phyloP scores from a whole-genome alignment of 2,888 invertebrate species.

The Cryptocheilus praepositus region DNA sequence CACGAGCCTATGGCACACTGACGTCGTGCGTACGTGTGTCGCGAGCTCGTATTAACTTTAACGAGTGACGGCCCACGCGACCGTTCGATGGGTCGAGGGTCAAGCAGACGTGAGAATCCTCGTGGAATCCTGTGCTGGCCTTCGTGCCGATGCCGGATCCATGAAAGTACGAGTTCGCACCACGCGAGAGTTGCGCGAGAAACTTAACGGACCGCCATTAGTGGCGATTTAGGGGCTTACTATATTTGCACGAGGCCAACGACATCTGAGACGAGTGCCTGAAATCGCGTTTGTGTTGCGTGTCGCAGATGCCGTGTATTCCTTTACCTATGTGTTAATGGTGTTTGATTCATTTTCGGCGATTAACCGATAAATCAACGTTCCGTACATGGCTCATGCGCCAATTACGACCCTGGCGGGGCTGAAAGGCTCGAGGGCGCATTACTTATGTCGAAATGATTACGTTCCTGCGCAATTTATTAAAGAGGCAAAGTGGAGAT shows the following conservation, averaged over 20 bases:
- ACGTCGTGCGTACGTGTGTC: slow-evolving; percentile 44
- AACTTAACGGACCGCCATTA: neutral
- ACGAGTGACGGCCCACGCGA: slow-evolving; percentile 71
- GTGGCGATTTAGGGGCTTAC: slow-evolving; percentile 1
- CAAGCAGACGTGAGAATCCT: slow-evolving; percentile 70
- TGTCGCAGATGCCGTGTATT: too few species aligned
- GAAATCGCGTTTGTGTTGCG: too few species aligned
- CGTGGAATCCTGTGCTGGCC: slow-evolving; percentile 54
- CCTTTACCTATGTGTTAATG: too few species aligned
- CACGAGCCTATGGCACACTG: slow-evolving; percentile 14
- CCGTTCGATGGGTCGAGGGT: slow-evolving; percentile 66
- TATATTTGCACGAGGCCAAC: slow-evolving; percentile 8
- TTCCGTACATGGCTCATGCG: too few species aligned
- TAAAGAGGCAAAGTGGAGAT: too few species aligned
- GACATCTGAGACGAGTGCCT: neutral
- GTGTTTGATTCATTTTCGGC: too few species aligned
- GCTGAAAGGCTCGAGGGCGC: too few species aligned
- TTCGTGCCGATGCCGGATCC: slow-evolving; percentile 37
- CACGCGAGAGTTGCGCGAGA: neutral
- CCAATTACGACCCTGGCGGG: too few species aligned
- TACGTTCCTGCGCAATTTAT: too few species aligned
- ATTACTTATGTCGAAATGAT: too few species aligned
- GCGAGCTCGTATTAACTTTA: slow-evolving; percentile 66
- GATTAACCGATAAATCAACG: too few species aligned
- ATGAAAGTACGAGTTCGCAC: slow-evolving; percentile 44